A percentile compares a stretch with the other conserved stretches of the same genome.
These are phyloP conservation scores for Physocephala rufipes DNA, from an alignment of 2,888 invertebrate species.

Conservation along the genomic window DNA sequence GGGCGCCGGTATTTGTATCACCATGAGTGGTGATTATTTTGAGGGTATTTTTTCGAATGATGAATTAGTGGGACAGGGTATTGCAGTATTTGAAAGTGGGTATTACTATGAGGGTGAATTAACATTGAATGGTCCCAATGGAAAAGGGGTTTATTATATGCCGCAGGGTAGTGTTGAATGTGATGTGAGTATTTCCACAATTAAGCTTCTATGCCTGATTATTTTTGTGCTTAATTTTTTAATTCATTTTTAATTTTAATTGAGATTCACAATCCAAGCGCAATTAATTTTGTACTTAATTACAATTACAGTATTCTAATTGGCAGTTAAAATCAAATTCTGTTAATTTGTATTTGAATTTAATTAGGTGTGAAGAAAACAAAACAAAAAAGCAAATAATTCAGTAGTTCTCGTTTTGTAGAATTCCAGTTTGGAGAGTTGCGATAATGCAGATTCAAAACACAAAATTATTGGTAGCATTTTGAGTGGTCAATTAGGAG, in stretches of 20 bases:
- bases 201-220: neutral
- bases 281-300: no score
- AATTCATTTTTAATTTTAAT: no score
- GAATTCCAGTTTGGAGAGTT: slow-evolving; percentile 31
- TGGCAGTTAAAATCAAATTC: no score
- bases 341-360: no score
- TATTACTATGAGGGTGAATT: slow-evolving; percentile 91
- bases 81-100: slow-evolving; percentile 88
- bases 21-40: slow-evolving; percentile 89
- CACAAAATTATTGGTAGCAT: slow-evolving; percentile 58
- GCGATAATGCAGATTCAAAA: slow-evolving; percentile 47
- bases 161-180: slow-evolving; percentile 75
- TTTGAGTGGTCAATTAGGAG: slow-evolving; percentile 59
- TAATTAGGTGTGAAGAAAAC: no score
- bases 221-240: neutral
- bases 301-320: no score
- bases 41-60: slow-evolving; percentile 87
- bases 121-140: slow-evolving; percentile 79
- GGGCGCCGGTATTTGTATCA: slow-evolving; percentile 86
- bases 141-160: slow-evolving; percentile 82
- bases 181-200: slow-evolving; percentile 41
- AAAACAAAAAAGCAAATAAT: no score
- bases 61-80: slow-evolving; percentile 81
- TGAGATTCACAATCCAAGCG: no score
- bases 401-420: slow-evolving; percentile 23